phyloP scores from a whole-genome alignment of 2,797 vertebrate species.

The Anguilla megastoma region DNA sequence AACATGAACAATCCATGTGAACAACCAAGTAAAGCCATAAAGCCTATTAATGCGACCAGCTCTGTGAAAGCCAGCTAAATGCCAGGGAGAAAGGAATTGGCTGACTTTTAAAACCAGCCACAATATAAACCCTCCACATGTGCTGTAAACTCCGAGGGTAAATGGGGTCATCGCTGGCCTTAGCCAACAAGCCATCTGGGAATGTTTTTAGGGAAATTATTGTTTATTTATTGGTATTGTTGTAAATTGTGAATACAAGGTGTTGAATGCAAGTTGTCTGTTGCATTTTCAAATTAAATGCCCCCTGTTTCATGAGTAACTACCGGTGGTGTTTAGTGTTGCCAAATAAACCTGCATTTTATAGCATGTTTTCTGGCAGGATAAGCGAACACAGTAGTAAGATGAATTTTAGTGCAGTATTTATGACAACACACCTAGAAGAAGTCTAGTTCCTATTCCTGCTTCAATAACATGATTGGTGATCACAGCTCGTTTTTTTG shows the following conservation, averaged over 20 bases:
- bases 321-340: neutral
- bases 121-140: neutral
- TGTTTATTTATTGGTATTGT: neutral
- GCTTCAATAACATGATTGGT: neutral
- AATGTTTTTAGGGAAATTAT: neutral
- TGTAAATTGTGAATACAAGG: neutral
- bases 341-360: neutral
- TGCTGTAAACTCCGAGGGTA: neutral
- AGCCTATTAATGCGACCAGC: neutral
- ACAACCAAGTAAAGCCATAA: neutral
- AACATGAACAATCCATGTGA: neutral
- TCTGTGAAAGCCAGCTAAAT: neutral
- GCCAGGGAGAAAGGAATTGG: neutral
- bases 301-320: neutral
- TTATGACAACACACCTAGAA: neutral
- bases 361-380: neutral
- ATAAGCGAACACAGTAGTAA: neutral
- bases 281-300: neutral
- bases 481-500: no score
- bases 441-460: neutral
- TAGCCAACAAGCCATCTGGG: neutral
- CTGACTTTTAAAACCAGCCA: neutral
- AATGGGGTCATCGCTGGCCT: neutral
- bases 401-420: neutral
- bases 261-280: neutral